Evolutionary conservation across 2,113 vertebrate genomes (phyloP).

Genomic region (Indicator indicator): DNA sequence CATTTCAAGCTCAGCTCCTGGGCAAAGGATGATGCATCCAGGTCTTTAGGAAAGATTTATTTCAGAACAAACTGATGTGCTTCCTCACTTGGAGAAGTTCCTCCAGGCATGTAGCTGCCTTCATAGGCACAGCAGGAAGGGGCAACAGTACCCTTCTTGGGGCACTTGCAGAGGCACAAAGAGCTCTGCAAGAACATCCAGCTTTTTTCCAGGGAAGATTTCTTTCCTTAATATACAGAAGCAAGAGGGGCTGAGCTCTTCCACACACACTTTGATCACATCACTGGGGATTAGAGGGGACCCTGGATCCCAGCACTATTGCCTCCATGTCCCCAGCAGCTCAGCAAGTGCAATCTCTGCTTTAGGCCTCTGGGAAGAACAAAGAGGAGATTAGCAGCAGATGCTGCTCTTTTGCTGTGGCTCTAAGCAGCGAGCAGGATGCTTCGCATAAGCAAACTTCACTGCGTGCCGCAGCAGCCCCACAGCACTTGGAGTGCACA

Average conservation of each 20-base stretch:
- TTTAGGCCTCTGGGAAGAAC: neutral
- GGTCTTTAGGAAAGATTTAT: neutral
- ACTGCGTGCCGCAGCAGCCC: neutral
- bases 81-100: neutral
- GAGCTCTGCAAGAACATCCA: neutral
- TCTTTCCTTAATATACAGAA: neutral
- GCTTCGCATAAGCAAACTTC: neutral
- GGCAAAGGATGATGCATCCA: neutral
- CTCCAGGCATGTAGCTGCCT: rapidly evolving
- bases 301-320: neutral
- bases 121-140: neutral
- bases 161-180: neutral
- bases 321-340: neutral
- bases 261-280: neutral
- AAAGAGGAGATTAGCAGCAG: constrained; percentile 37
- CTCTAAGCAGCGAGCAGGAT: neutral
- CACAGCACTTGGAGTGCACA: neutral
- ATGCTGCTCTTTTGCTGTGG: neutral
- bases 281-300: neutral
- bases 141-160: rapidly evolving
- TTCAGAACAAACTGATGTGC: neutral
- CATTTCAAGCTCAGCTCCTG: neutral
- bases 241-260: neutral
- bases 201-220: neutral
- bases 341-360: neutral